These are phyloP conservation scores for Dendrolimus houi DNA, from an alignment of 2,888 invertebrate genomes.

Conservation along the genomic window DNA sequence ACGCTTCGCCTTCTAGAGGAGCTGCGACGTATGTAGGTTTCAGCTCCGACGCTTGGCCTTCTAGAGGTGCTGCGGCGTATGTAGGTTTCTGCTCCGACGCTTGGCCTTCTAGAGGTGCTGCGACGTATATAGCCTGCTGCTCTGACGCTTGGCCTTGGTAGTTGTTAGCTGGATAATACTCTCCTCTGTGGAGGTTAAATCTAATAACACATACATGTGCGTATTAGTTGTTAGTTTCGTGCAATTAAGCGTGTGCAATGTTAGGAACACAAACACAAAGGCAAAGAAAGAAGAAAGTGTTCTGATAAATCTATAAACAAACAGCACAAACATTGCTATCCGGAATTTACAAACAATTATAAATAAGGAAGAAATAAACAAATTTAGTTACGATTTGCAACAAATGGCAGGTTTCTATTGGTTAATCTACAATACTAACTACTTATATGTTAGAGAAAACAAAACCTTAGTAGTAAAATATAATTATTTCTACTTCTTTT, in stretches of 20 bases:
- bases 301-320: neutral
- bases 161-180: neutral
- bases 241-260: neutral
- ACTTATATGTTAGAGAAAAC: too few relatives aligned
- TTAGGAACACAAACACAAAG: neutral
- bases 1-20: slow-evolving; percentile 16
- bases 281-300: neutral
- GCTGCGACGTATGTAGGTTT: slow-evolving; percentile 7
- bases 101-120: slow-evolving; percentile 21
- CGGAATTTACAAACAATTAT: too few relatives aligned
- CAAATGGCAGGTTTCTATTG: neutral
- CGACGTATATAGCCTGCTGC: slow-evolving; percentile 22
- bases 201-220: neutral
- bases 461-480: too few relatives aligned
- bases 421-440: neutral
- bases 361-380: neutral
- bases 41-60: slow-evolving; percentile 15
- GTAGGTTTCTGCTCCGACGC: slow-evolving; percentile 15
- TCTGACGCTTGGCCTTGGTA: slow-evolving; percentile 21
- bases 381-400: neutral
- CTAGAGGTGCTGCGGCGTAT: neutral
- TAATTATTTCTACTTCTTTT: too few relatives aligned
- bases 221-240: slow-evolving; percentile 1
- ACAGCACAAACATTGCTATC: too few relatives aligned
- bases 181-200: neutral